Evolutionary conservation across 2,888 invertebrate species (phyloP).

Genomic region (Congeria kusceri): DNA sequence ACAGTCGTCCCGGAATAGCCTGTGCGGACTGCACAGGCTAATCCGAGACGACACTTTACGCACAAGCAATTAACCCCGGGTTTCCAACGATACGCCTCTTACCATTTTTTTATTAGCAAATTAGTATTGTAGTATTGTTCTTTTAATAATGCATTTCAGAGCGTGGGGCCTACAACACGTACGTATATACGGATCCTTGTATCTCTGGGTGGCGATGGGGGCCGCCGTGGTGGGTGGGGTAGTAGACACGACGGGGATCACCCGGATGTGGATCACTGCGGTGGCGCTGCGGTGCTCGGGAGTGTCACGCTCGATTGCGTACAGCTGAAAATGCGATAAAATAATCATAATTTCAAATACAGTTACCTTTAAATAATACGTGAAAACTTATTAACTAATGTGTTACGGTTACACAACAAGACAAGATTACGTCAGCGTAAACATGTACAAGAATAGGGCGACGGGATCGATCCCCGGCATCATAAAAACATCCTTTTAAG

Average conservation of each 20-base stretch:
- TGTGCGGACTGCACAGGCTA: neutral
- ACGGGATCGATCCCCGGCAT: too few species aligned
- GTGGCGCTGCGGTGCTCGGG: slow-evolving; percentile 33
- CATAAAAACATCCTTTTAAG: too few species aligned
- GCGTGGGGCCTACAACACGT: neutral
- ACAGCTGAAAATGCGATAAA: slow-evolving; percentile 35
- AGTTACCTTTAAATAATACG: too few species aligned
- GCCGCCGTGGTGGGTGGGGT: slow-evolving; percentile 46
- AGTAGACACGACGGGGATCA: slow-evolving; percentile 52
- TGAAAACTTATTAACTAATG: too few species aligned
- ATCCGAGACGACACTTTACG: too few species aligned
- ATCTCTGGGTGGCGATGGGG: slow-evolving; percentile 30
- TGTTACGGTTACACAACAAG: too few species aligned
- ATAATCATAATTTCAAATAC: too few species aligned
- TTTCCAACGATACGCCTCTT: too few species aligned
- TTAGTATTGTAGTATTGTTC: neutral
- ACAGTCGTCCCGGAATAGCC: too few species aligned
- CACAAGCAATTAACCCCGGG: too few species aligned
- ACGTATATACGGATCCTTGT: slow-evolving; percentile 60
- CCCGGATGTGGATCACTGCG: slow-evolving; percentile 48
- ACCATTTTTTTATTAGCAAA: neutral
- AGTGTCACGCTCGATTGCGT: slow-evolving; percentile 58
- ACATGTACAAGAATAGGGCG: too few species aligned
- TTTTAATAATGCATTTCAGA: neutral
- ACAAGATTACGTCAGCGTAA: too few species aligned